These are phyloP conservation scores for Pseudomyrmex flavicornis DNA, from an alignment of 1,140 invertebrate genomes.

Conservation along the genomic window DNA sequence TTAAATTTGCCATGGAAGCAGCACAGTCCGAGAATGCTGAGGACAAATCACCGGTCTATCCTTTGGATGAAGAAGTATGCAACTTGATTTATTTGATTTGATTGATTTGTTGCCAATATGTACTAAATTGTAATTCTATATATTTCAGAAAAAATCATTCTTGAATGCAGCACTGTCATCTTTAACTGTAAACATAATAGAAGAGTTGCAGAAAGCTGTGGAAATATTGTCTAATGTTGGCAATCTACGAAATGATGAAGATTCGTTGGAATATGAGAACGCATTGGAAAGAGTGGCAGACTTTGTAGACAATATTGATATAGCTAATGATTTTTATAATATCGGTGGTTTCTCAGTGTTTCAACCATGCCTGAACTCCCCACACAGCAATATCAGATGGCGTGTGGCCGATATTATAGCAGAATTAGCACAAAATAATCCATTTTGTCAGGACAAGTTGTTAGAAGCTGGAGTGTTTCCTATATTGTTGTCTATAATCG, in stretches of 20 bases:
- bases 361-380: constrained; percentile 87
- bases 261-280: constrained; percentile 85
- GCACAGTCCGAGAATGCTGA: constrained; percentile 86
- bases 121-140: constrained; percentile 34
- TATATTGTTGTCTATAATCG: constrained; percentile 88
- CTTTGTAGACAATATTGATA: constrained; percentile 89
- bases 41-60: constrained; percentile 80
- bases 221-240: constrained; percentile 86
- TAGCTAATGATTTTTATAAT: constrained; percentile 93
- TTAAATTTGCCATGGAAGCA: constrained; percentile 88
- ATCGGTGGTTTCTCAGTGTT: constrained; percentile 91
- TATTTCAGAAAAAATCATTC: constrained; percentile 88
- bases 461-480: constrained; percentile 88
- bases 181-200: constrained; percentile 88
- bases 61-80: constrained; percentile 88
- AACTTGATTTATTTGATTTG: constrained; percentile 18
- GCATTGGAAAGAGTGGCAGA: constrained; percentile 88
- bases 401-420: constrained; percentile 89
- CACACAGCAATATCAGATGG: constrained; percentile 87
- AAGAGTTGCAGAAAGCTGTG: constrained; percentile 88
- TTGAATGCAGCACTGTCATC: constrained; percentile 89
- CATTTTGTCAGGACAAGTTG: constrained; percentile 89
- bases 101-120: background rate
- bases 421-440: constrained; percentile 92
- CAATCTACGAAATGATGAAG: constrained; percentile 84